phyloP scores from a whole-genome alignment of 1,140 invertebrate species.

The Lordiphosa stackelbergi region DNA sequence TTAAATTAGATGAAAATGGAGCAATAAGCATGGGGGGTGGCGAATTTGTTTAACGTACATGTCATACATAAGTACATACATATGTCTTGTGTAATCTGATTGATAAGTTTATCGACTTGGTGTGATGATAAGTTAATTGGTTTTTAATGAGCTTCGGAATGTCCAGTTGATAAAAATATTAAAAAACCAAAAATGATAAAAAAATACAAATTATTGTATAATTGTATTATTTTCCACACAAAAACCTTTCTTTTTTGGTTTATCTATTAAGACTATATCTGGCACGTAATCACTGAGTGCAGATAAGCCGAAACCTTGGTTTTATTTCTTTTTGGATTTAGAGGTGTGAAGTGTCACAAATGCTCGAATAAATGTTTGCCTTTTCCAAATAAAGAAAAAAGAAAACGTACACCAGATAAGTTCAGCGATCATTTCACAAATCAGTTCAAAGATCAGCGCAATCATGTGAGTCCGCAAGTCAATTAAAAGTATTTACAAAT shows the following conservation, averaged over 20 bases:
- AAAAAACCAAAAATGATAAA: too few relatives aligned
- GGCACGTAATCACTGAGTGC: conserved; percentile 35
- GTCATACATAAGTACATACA: neutral
- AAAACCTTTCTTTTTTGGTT: conserved; percentile 8
- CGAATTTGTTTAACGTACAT: neutral
- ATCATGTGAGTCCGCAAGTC: conserved; percentile 35
- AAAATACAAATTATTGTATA: neutral
- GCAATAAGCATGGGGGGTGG: neutral
- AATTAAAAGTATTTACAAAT: conserved; percentile 15
- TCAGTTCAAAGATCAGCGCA: conserved; percentile 42
- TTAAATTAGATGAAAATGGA: too few relatives aligned
- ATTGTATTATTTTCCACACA: neutral
- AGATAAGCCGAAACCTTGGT: conserved; percentile 30
- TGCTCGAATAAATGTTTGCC: conserved; percentile 11
- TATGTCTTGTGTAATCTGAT: conserved; percentile 1
- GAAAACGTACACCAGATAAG: conserved; percentile 1
- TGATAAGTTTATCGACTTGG: conserved; percentile 12
- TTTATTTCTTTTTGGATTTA: conserved; percentile 13
- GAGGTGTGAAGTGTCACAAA: conserved; percentile 32
- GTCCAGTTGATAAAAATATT: too few relatives aligned
- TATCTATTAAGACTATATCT: conserved; percentile 26
- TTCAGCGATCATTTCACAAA: conserved; percentile 11
- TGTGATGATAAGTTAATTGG: conserved; percentile 44
- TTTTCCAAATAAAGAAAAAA: neutral
- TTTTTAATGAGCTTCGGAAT: conserved; percentile 28